phyloP scores from a whole-genome alignment of 2,797 vertebrate genomes.

The Helarctos malayanus region DNA sequence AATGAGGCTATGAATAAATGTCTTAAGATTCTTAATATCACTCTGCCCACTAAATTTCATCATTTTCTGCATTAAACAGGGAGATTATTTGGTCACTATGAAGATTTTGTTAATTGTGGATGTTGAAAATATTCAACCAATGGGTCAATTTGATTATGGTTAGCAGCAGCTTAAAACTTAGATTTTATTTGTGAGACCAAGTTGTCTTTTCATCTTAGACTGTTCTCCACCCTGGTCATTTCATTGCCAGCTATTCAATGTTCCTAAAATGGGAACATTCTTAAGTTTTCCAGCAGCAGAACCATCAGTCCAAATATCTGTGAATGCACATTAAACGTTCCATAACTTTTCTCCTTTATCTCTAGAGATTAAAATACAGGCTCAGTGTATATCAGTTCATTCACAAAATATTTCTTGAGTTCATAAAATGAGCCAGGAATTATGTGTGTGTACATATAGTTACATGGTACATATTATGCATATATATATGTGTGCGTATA shows the following conservation, averaged over 20 bases:
- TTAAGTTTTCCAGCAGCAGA: background rate
- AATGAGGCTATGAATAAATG: conserved; percentile 53
- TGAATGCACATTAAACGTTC: background rate
- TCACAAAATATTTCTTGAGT: background rate
- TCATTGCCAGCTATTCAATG: conserved; percentile 30
- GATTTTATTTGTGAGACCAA: conserved; percentile 65
- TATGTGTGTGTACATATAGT: background rate
- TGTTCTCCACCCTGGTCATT: background rate
- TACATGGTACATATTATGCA: background rate
- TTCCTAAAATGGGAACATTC: conserved; percentile 50
- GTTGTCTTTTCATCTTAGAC: background rate
- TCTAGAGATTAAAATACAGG: background rate
- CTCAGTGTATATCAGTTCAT: background rate
- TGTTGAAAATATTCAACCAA: conserved; percentile 40
- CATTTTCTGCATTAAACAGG: background rate
- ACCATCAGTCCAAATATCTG: background rate
- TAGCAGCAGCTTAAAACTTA: conserved; percentile 15
- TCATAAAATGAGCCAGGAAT: background rate
- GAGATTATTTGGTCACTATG: conserved; percentile 15
- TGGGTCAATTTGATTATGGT: conserved; percentile 2
- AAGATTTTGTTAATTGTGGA: conserved; percentile 8
- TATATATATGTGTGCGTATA: background rate
- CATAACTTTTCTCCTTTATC: background rate
- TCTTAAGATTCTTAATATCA: conserved; percentile 29
- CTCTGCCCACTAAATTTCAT: conserved; percentile 30